Conservation (phyloP, 2,888 invertebrate species). For the Prosopocoilus inquinatus region DNA sequence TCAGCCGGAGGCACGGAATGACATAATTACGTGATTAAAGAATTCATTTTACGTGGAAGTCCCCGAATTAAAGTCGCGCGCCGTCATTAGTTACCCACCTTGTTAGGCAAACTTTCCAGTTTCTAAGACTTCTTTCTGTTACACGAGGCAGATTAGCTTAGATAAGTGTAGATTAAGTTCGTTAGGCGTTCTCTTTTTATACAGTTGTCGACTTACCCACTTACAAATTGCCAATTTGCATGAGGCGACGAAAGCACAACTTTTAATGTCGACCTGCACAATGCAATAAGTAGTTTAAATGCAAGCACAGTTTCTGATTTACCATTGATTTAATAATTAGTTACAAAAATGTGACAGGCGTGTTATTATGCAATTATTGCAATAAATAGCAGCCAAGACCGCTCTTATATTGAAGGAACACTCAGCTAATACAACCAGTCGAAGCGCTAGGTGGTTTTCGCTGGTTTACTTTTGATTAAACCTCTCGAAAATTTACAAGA, state of each 20-base stretch:
- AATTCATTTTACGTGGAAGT: conserved; percentile 33
- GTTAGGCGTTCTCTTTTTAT: conserved; percentile 21
- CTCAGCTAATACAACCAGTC: too few relatives aligned
- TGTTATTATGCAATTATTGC: too few relatives aligned
- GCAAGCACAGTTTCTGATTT: too few relatives aligned
- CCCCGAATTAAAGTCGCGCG: conserved; percentile 6
- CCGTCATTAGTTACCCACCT: conserved; percentile 20
- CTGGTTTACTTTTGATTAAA: too few relatives aligned
- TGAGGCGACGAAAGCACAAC: conserved; percentile 17
- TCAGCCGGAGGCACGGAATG: conserved; percentile 40
- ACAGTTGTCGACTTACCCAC: conserved; percentile 16
- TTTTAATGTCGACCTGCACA: too few relatives aligned
- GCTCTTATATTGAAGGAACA: too few relatives aligned
- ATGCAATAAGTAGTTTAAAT: too few relatives aligned
- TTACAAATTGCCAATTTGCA: conserved; percentile 37
- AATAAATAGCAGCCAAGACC: too few relatives aligned
- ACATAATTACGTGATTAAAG: conserved; percentile 46
- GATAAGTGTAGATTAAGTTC: conserved; percentile 27
- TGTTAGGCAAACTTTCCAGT: conserved; percentile 19
- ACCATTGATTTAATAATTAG: too few relatives aligned
- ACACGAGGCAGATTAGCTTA: conserved; percentile 8
- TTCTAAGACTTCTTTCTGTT: conserved; percentile 20
- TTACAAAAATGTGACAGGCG: too few relatives aligned
- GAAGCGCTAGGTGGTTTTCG: too few relatives aligned
- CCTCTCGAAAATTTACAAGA: too few relatives aligned